Evolutionary conservation across 2,888 invertebrate genomes (phyloP), one percentile per base, ranked within the genome.

Genomic region (Diaprepes abbreviatus): DNA sequence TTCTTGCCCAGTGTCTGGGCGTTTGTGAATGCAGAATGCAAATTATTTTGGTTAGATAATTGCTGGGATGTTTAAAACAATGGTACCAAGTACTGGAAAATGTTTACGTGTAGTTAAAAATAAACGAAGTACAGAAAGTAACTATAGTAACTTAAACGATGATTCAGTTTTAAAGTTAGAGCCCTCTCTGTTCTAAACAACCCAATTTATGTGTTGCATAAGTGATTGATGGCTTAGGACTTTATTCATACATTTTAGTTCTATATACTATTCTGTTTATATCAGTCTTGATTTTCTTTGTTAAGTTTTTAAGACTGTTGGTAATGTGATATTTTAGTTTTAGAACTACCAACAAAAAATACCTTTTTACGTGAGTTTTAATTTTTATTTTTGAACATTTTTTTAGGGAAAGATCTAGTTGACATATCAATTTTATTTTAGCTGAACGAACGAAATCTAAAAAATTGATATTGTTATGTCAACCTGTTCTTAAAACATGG

Each of bases 291-390:
- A 48, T 60, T 43, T 43, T 12, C 4, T 21, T 19, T 21, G 10
- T 43, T 48, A 31, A 45, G 33, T 59, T 50, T 19, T 50, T 54
- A 63, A 21, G 19, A 54, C 68, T 68, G 68, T 63, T 68, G 68
- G 68, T 68, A 57, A 28, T 68, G 68, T 68, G 68, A 68, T 68
- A 68, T 63, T 54, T 54, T 54, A 28, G n/a, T 35, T 48, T 66
- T 35, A 17, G 19, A 57, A 50, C 52, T 54, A 43, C 54, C 63
- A 63, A 54, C 54, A 43, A 16, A 28, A 50, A 28, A 50, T 24
- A 50, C 24, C 9, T 21, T 21, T 21, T 40, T 0, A 28, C 21
- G 12, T 50, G 48, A 24, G 16, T 28, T 31, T 50, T 50, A 4
- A 7, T 12, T 50, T 28, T 5, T 7, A 28, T 7, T 17, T 16